Conservation (phyloP, 2,113 vertebrate genomes). For the Pogonocichla stellata region DNA sequence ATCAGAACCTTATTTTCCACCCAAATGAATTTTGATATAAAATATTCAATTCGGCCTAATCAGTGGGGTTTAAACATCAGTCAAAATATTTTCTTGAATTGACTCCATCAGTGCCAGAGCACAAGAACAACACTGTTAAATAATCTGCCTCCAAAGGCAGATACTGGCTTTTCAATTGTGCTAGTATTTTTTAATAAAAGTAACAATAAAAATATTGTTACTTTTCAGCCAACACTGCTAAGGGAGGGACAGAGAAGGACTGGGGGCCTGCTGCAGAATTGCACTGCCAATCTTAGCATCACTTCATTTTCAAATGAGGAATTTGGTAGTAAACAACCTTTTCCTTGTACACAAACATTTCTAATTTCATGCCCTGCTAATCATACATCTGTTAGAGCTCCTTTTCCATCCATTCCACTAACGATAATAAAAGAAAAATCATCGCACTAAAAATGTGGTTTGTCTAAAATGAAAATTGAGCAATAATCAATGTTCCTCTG, state of each 20-base stretch:
- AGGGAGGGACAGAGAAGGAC: not conserved
- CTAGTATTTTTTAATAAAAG: not conserved
- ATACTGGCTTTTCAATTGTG: not conserved
- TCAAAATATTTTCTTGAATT: conserved; percentile 2
- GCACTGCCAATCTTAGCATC: conserved; percentile 17
- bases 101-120: not conserved
- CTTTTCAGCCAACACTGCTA: not conserved
- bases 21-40: not conserved
- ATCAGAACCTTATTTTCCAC: conserved; percentile 12
- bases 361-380: conserved; percentile 80
- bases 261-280: not conserved
- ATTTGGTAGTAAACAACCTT: conserved; percentile 71
- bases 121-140: not conserved
- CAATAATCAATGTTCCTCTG: conserved; percentile 55
- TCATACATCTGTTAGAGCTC: conserved; percentile 76
- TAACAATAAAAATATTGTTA: not conserved
- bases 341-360: conserved; percentile 71
- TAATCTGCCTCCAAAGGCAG: not conserved
- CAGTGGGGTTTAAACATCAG: not conserved
- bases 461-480: conserved; percentile 64
- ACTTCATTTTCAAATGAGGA: conserved; percentile 64
- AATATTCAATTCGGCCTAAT: not conserved
- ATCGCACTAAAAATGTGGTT: conserved; percentile 54
- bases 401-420: conserved; percentile 41
- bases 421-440: conserved; percentile 66